These are phyloP conservation scores for rat (Rattus norvegicus) DNA, from an alignment of 2,113 vertebrate genomes.

Conservation along the genomic window GRCr8 NC_086024.1:30246501-30247000, in stretches of 20 bases:
- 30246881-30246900: no score
- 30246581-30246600: background rate
- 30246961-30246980: constrained; percentile 13
- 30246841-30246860: no score
- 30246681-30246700: background rate
- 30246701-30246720: background rate
- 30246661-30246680: background rate
- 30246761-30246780: background rate
- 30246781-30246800: background rate
- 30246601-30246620: background rate
- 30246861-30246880: no score
- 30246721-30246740: no score
- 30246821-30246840: no score
- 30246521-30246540: background rate
- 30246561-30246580: background rate
- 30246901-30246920: background rate
- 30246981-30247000: background rate
- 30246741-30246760: background rate
- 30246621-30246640: background rate
- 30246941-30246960: background rate
- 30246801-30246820: background rate
- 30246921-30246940: background rate
- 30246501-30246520: background rate
- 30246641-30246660: background rate
- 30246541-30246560: background rate